Percentiles rank a stretch among this genome's conserved stretches.
phyloP scores from a whole-genome alignment of 2,888 invertebrate species.

The Aleiodes testaceus region DNA sequence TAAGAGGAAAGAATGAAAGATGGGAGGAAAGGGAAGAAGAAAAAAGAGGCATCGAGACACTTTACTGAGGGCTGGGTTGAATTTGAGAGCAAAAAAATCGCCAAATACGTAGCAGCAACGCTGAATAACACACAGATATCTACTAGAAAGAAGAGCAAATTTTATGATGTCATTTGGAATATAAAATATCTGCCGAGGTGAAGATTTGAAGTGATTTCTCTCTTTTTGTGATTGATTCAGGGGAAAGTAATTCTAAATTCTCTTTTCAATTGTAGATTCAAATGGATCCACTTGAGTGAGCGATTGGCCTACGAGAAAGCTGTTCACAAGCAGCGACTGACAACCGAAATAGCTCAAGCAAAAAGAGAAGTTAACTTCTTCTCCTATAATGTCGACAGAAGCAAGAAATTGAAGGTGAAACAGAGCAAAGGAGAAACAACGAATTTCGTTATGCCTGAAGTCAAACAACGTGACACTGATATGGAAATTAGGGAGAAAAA shows the following conservation, averaged over 20 bases:
- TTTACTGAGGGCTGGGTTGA: slow-evolving; percentile 98
- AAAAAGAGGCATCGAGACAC: slow-evolving; percentile 75
- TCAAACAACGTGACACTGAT: slow-evolving; percentile 68
- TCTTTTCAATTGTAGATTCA: slow-evolving; percentile 79
- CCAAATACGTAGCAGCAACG: slow-evolving; percentile 86
- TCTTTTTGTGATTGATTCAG: slow-evolving; percentile 7
- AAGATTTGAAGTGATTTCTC: slow-evolving; percentile 32
- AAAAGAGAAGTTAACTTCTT: slow-evolving; percentile 93
- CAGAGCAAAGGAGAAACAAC: slow-evolving; percentile 58
- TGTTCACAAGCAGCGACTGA: slow-evolving; percentile 87
- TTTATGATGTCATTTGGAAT: slow-evolving; percentile 95
- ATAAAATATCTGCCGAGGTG: slow-evolving; percentile 92
- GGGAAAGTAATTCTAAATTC: not conserved
- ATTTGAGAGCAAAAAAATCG: slow-evolving; percentile 89
- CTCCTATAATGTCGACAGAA: slow-evolving; percentile 86
- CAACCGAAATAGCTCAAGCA: slow-evolving; percentile 91
- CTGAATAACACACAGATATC: slow-evolving; percentile 93
- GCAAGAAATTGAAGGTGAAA: slow-evolving; percentile 79
- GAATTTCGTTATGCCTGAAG: slow-evolving; percentile 58
- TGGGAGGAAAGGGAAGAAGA: slow-evolving; percentile 75
- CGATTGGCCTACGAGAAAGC: slow-evolving; percentile 94
- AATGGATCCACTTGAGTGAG: slow-evolving; percentile 97
- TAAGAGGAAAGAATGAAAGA: slow-evolving; percentile 60
- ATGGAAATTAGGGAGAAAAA: slow-evolving; percentile 65
- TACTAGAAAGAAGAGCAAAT: slow-evolving; percentile 87